A percentile compares a stretch with the other conserved stretches of the same genome.
Conservation (phyloP, 2,888 invertebrate species). For the Tipula vernalis region DNA sequence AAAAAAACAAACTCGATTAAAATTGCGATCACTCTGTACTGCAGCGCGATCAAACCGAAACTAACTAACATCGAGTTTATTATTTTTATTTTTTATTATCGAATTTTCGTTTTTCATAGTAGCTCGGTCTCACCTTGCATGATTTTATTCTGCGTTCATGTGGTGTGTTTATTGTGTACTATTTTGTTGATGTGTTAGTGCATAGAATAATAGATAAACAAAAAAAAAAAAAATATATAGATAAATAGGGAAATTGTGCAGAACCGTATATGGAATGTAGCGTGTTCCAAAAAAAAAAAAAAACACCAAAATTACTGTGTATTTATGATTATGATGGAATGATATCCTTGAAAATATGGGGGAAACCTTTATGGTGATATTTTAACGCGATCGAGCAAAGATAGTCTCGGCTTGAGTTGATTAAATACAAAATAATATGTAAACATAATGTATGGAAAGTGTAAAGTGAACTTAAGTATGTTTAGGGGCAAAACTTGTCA, state of each 20-base stretch:
- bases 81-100: background rate
- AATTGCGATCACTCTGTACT: background rate
- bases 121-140: background rate
- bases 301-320: background rate
- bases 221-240: background rate
- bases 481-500: background rate
- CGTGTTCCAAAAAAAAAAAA: background rate
- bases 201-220: background rate
- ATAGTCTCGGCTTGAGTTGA: background rate
- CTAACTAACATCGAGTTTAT: background rate
- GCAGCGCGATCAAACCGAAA: background rate
- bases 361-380: background rate
- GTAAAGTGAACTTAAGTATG: background rate
- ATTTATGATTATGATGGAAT: background rate
- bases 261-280: background rate
- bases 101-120: background rate
- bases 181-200: background rate
- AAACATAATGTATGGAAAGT: too few species aligned
- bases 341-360: background rate
- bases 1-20: background rate
- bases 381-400: background rate
- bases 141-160: background rate
- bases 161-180: background rate
- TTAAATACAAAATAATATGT: background rate
- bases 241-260: background rate